Evolutionary conservation across 2,113 vertebrate species (phyloP).

Genomic region (Corapipo altera): DNA sequence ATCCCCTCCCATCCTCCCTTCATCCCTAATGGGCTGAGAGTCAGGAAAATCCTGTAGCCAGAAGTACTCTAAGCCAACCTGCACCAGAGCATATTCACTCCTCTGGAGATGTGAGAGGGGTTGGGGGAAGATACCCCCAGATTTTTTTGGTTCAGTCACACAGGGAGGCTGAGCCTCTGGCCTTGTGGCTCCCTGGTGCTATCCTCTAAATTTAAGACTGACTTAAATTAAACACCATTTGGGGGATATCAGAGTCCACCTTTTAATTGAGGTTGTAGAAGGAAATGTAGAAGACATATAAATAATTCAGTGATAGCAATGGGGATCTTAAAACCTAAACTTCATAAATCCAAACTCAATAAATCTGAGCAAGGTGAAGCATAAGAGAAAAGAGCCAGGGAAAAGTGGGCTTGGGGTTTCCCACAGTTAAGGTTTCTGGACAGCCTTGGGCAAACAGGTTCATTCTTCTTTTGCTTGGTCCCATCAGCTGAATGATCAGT

Average conservation of each 20-base stretch:
- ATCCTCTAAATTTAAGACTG: not conserved
- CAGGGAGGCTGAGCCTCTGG: not conserved
- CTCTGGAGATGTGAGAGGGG: not conserved
- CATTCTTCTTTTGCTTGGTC: fast-evolving
- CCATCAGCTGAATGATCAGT: not conserved
- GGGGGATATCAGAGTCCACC: not conserved
- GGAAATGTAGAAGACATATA: not conserved
- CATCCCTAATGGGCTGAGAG: not conserved
- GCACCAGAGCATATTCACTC: not conserved
- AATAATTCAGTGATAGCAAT: not conserved
- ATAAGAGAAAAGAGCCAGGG: not conserved
- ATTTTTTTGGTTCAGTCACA: not conserved
- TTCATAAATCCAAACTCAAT: not conserved
- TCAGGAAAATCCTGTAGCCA: not conserved
- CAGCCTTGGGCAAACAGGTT: not conserved
- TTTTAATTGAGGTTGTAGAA: not conserved
- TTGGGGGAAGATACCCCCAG: not conserved
- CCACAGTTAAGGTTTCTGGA: not conserved
- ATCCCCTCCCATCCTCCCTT: not conserved
- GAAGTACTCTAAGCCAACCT: not conserved
- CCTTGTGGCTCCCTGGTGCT: not conserved
- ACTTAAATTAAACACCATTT: not conserved
- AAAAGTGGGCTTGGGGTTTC: not conserved
- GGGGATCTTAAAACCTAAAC: not conserved
- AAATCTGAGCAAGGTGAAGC: not conserved